Conservation (phyloP, 2,888 invertebrate species). For the Synanthedon myopaeformis region DNA sequence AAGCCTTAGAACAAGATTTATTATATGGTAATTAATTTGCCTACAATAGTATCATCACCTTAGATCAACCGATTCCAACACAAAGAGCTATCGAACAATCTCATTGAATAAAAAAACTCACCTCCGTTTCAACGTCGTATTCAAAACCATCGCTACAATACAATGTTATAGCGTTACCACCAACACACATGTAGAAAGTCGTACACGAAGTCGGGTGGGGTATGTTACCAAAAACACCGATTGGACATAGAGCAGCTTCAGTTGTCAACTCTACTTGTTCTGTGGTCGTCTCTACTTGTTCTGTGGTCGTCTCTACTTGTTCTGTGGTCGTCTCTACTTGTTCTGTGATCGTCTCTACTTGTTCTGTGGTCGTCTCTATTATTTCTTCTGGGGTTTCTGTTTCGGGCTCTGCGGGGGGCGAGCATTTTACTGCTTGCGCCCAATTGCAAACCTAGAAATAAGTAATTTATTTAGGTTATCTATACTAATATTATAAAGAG, state of each 20-base stretch:
- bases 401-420: neutral
- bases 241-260: conserved; percentile 14
- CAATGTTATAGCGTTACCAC: conserved; percentile 18
- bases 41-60: no score
- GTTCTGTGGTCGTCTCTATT: neutral
- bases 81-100: neutral
- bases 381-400: neutral
- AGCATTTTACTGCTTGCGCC: conserved; percentile 13
- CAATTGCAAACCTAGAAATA: conserved; percentile 18
- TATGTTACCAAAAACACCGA: conserved; percentile 21
- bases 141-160: conserved; percentile 24
- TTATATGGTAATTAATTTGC: no score
- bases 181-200: conserved; percentile 27
- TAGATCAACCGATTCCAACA: neutral
- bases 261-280: neutral
- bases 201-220: conserved; percentile 27
- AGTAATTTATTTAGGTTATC: neutral
- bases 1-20: neutral
- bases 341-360: neutral
- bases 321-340: neutral
- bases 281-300: neutral
- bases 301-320: neutral
- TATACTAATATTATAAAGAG: no score
- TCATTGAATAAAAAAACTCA: neutral
- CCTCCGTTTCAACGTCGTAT: conserved; percentile 12